Conservation (phyloP, 2,888 invertebrate genomes). For the Nineta flava region DNA sequence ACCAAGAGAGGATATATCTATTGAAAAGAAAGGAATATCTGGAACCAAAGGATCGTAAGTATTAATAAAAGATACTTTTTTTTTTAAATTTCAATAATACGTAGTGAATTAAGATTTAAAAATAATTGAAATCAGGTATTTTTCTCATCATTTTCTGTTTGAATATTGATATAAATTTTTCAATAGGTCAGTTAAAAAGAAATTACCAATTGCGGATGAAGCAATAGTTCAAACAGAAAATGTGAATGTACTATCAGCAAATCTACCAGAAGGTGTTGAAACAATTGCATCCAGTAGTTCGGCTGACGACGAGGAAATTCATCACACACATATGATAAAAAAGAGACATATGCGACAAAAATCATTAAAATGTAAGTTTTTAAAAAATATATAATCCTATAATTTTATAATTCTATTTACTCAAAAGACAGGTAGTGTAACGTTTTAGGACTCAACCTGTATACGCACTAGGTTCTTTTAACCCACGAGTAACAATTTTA, state of each 20-base stretch:
- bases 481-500: no score
- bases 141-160: no score
- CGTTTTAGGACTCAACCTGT: no score
- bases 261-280: constrained; percentile 33
- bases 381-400: constrained; percentile 17
- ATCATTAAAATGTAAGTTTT: constrained; percentile 33
- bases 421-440: no score
- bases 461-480: no score
- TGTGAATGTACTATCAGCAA: constrained; percentile 10
- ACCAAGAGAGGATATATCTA: background rate
- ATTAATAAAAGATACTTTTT: no score
- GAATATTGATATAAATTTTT: no score
- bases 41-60: background rate
- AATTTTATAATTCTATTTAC: no score
- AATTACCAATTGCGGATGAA: background rate
- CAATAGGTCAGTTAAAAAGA: background rate
- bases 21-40: background rate
- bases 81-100: no score
- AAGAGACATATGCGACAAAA: constrained; percentile 39
- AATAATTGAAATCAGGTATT: no score
- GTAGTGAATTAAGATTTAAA: no score
- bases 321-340: constrained; percentile 15
- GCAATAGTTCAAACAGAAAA: background rate
- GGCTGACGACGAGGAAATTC: constrained; percentile 20
- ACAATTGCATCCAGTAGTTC: constrained; percentile 32